These are phyloP conservation scores for Propsilocerus akamusi DNA, from an alignment of 1,140 invertebrate genomes.

Conservation along the genomic window DNA sequence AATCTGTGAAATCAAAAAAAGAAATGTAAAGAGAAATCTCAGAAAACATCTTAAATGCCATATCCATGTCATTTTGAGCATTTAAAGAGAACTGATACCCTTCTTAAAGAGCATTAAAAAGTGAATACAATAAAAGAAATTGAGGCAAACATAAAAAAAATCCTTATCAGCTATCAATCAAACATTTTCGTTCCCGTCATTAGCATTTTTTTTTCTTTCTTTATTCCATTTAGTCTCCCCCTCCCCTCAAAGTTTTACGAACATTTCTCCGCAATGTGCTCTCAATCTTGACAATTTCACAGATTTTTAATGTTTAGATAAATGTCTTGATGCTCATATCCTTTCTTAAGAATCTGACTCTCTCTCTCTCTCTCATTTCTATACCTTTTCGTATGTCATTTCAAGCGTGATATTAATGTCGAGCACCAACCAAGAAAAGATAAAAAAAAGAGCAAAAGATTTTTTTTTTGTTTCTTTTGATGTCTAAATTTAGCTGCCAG, in stretches of 20 bases:
- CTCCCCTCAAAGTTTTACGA: background rate
- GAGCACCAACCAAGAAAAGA: too few species aligned
- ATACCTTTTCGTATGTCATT: too few species aligned
- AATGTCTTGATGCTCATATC: background rate
- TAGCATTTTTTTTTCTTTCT: background rate
- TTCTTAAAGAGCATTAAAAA: background rate
- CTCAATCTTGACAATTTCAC: background rate
- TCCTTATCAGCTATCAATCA: constrained; percentile 1
- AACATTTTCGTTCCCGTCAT: background rate
- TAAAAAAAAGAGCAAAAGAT: too few species aligned
- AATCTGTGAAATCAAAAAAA: background rate
- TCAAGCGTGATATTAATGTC: too few species aligned
- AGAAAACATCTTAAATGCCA: background rate
- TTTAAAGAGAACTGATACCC: background rate
- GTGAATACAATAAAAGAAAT: too few species aligned
- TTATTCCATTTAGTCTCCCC: too few species aligned
- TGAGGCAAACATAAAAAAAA: background rate
- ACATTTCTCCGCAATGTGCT: too few species aligned
- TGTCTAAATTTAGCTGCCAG: too few species aligned
- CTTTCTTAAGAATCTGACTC: too few species aligned
- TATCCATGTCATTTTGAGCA: constrained; percentile 1
- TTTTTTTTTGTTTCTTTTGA: too few species aligned
- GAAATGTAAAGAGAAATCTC: background rate
- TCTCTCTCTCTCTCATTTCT: too few species aligned
- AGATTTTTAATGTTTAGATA: background rate